phyloP scores from a whole-genome alignment of 2,113 vertebrate species.

The Empidonax alnorum region DNA sequence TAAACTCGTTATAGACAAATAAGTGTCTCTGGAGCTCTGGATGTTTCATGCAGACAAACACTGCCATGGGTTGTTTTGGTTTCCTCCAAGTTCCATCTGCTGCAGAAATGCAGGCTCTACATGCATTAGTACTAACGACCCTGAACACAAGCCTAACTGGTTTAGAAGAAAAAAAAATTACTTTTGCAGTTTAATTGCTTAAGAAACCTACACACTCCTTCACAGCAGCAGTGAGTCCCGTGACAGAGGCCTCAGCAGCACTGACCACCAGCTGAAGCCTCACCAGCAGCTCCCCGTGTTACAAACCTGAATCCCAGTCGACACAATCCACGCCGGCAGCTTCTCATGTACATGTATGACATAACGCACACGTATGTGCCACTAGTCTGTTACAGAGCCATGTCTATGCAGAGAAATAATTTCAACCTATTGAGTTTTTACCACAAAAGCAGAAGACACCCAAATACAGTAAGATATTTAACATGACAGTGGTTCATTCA shows the following conservation, averaged over 20 bases:
- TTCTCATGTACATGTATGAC: neutral
- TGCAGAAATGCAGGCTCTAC: neutral
- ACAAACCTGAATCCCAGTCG: neutral
- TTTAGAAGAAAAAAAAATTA: neutral
- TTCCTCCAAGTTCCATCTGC: neutral
- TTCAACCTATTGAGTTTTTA: neutral
- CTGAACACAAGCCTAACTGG: neutral
- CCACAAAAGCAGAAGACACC: neutral
- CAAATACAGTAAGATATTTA: neutral
- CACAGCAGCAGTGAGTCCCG: neutral
- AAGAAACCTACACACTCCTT: neutral
- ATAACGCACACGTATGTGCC: neutral
- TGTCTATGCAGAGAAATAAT: neutral
- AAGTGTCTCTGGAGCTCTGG: neutral
- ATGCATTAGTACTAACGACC: neutral
- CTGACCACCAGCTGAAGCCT: neutral
- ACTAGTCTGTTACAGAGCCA: neutral
- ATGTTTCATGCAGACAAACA: neutral
- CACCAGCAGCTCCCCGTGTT: neutral
- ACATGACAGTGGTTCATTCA: neutral
- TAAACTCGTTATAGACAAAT: neutral
- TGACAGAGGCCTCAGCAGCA: neutral
- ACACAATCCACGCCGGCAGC: neutral
- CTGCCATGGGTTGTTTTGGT: neutral
- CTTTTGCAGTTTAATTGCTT: neutral